These are phyloP conservation scores for Bryconaethiops microstoma DNA, from an alignment of 2,797 vertebrate species.

Conservation along the genomic window DNA sequence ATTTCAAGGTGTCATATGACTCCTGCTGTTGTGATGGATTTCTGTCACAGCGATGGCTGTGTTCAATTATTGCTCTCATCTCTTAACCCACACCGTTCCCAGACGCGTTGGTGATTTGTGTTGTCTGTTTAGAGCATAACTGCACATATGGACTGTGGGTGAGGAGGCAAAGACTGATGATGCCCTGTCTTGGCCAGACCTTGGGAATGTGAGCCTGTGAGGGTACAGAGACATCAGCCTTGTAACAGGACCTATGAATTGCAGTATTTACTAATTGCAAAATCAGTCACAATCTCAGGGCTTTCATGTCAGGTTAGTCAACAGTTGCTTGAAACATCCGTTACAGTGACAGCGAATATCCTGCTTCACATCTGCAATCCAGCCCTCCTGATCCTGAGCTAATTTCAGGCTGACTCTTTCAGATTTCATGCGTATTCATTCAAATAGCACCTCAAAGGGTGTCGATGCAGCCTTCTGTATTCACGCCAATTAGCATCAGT, in stretches of 20 bases:
- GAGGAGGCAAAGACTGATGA: conserved; percentile 38
- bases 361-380: neutral
- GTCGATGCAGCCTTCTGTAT: conserved; percentile 42
- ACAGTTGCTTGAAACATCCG: neutral
- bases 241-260: neutral
- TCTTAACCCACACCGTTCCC: conserved; percentile 25
- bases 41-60: neutral
- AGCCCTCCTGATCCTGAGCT: neutral
- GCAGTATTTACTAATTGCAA: neutral
- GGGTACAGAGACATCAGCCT: neutral
- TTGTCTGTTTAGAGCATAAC: conserved; percentile 36
- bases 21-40: conserved; percentile 27
- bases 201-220: conserved; percentile 35
- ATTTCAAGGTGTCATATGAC: conserved; percentile 27
- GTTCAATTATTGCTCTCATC: conserved; percentile 43
- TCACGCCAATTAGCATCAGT: conserved; percentile 47
- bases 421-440: conserved; percentile 33
- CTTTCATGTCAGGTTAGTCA: neutral
- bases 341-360: neutral
- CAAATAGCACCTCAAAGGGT: conserved; percentile 39
- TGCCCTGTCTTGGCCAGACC: conserved; percentile 19
- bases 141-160: conserved; percentile 47
- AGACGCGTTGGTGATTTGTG: conserved; percentile 48
- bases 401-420: neutral
- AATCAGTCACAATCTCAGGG: neutral